These are phyloP conservation scores for Clarias platycephalus DNA, from an alignment of 2,797 vertebrate genomes.

Conservation along the genomic window DNA sequence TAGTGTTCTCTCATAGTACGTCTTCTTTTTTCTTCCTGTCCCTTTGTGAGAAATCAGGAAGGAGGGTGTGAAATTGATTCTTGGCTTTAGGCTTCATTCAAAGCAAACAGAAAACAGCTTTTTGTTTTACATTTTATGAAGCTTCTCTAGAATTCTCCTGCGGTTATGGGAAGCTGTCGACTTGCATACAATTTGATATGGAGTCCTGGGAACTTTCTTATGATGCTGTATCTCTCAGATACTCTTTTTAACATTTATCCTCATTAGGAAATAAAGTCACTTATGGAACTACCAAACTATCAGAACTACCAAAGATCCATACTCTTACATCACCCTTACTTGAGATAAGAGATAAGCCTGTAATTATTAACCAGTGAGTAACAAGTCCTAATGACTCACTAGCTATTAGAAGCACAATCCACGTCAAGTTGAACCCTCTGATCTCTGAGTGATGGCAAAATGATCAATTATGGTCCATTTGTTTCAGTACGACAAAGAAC, in stretches of 20 bases:
- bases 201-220: not conserved
- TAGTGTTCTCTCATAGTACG: not conserved
- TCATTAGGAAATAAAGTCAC: not conserved
- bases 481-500: constrained; percentile 23
- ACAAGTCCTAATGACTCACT: constrained; percentile 13
- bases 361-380: constrained; percentile 7
- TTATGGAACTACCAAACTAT: not conserved
- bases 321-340: not conserved
- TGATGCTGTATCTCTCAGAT: not conserved
- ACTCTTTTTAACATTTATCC: not conserved
- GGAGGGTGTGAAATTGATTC: constrained; percentile 24
- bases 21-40: not conserved
- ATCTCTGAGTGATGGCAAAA: constrained; percentile 30
- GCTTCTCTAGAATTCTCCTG: not conserved
- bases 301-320: not conserved
- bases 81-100: constrained; percentile 5
- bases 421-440: constrained; percentile 28
- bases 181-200: not conserved
- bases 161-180: constrained; percentile 2
- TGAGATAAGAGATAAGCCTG: constrained; percentile 7
- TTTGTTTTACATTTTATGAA: not conserved
- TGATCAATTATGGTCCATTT: constrained; percentile 28
- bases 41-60: constrained; percentile 12
- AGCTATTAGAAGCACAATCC: constrained; percentile 18
- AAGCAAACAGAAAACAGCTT: not conserved